Evolutionary conservation across 1,140 invertebrate species (phyloP).

Genomic region (Lordiphosa mommai): DNA sequence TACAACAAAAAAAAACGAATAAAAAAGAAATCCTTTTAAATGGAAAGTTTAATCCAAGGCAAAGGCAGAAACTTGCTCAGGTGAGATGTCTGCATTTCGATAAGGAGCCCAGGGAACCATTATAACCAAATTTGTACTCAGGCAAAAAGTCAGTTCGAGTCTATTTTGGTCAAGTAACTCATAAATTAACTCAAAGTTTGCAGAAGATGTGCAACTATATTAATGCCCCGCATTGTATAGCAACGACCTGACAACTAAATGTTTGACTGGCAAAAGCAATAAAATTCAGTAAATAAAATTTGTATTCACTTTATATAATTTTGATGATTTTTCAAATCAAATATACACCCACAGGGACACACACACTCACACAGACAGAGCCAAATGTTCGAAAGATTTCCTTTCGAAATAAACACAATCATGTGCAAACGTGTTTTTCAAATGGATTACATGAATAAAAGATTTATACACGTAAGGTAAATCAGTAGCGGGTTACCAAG

Average conservation of each 20-base stretch:
- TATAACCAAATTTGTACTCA: conserved; percentile 1
- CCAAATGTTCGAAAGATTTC: conserved; percentile 34
- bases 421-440: conserved; percentile 76
- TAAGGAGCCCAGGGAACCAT: conserved; percentile 25
- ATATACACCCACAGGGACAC: conserved; percentile 9
- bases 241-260: conserved; percentile 41
- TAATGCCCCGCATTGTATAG: conserved; percentile 14
- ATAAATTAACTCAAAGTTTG: not conserved
- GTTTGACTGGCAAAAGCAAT: conserved; percentile 56
- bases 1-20: conserved; percentile 1
- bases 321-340: conserved; percentile 75
- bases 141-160: conserved; percentile 1
- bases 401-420: conserved; percentile 69
- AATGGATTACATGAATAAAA: conserved; percentile 78
- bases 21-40: conserved; percentile 67
- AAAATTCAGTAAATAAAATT: conserved; percentile 73
- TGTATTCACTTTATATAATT: conserved; percentile 77
- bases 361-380: conserved; percentile 10
- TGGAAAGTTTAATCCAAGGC: conserved; percentile 65
- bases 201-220: conserved; percentile 16
- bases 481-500: conserved; percentile 74
- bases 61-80: conserved; percentile 31
- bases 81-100: conserved; percentile 54
- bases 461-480: conserved; percentile 76
- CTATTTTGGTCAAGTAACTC: conserved; percentile 6